Evolutionary conservation across 2,113 vertebrate species (phyloP).

Genomic region (Centropus bengalensis): DNA sequence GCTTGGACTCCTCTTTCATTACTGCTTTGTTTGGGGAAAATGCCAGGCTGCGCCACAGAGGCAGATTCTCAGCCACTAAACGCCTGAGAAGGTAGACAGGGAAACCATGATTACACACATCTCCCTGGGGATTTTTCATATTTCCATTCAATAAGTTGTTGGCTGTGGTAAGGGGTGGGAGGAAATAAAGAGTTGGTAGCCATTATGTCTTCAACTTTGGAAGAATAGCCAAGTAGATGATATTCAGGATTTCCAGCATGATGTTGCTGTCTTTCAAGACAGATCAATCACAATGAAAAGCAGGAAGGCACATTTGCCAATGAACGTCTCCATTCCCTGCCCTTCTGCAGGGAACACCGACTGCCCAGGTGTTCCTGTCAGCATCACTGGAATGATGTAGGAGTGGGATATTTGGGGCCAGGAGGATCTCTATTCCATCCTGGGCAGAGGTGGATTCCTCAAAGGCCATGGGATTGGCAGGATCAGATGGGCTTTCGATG

Average conservation of each 20-base stretch:
- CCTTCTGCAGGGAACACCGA: neutral
- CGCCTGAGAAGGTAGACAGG: rapidly evolving
- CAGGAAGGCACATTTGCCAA: neutral
- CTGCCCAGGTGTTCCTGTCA: rapidly evolving
- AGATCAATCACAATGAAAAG: neutral
- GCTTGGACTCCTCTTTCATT: neutral
- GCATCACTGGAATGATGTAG: neutral
- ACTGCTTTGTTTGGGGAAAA: neutral
- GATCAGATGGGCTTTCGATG: neutral
- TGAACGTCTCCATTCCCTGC: too few species aligned
- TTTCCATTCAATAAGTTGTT: neutral
- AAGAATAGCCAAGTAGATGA: neutral
- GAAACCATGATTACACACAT: neutral
- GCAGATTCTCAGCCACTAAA: neutral
- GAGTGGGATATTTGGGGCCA: neutral
- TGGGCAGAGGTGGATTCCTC: neutral
- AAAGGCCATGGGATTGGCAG: neutral
- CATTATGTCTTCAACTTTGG: neutral
- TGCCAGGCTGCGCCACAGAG: neutral
- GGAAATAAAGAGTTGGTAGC: neutral
- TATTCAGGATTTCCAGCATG: neutral
- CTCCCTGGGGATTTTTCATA: neutral
- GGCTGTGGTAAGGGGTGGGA: too few species aligned
- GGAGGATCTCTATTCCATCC: neutral
- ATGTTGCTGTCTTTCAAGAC: neutral